Evolutionary conservation across 2,113 vertebrate species (phyloP).

Genomic region (Melanerpes formicivorus): DNA sequence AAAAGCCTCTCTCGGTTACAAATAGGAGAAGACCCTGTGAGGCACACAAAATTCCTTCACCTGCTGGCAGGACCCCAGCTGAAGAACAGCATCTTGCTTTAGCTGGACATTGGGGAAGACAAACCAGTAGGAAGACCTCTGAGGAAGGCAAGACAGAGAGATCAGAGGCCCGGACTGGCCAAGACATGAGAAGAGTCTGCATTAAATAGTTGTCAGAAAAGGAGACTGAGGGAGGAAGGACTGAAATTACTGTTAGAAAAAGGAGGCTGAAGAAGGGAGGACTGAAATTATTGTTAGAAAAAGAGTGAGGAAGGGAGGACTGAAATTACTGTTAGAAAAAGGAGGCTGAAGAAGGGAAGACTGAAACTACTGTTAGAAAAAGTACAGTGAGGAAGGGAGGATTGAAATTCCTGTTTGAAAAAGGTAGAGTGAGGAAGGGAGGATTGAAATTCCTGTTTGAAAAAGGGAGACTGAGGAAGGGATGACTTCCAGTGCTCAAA

Average conservation of each 20-base stretch:
- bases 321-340: not conserved
- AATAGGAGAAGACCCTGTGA: not conserved
- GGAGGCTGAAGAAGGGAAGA: not conserved
- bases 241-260: no score
- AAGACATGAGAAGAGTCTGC: not conserved
- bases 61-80: not conserved
- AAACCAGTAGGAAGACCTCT: not conserved
- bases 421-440: no score
- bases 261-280: no score
- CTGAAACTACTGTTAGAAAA: not conserved
- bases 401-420: not conserved
- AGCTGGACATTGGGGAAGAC: not conserved
- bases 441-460: no score
- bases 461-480: not conserved
- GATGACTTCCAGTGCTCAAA: not conserved
- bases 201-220: not conserved
- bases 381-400: not conserved
- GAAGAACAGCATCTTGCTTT: not conserved
- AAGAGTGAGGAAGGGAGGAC: not conserved
- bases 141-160: not conserved
- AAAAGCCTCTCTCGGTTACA: not conserved
- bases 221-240: not conserved
- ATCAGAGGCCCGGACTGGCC: not conserved
- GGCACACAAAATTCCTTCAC: not conserved
- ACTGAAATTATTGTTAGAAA: no score